Conservation (phyloP, 2,113 vertebrate genomes). For the Archocentrus centrarchus region DNA sequence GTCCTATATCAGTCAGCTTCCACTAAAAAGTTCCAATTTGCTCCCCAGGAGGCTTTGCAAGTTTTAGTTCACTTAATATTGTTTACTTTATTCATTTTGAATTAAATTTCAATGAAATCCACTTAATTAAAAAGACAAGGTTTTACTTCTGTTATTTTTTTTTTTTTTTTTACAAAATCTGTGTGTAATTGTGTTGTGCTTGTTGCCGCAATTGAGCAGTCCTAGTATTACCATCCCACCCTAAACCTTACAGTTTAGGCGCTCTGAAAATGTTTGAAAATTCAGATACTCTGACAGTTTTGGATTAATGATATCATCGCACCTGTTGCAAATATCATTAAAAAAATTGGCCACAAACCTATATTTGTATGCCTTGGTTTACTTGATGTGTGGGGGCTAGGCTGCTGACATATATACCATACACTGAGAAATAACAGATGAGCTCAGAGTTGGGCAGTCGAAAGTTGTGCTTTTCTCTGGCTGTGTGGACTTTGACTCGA, state of each 20-base stretch:
- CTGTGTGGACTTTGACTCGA: too few relatives aligned
- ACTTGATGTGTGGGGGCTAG: not conserved
- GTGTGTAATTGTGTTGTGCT: not conserved
- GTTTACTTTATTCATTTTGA: not conserved
- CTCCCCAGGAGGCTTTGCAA: not conserved
- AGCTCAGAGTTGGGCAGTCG: not conserved
- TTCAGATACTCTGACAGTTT: not conserved
- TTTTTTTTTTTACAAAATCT: not conserved
- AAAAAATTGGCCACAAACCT: not conserved
- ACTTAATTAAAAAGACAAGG: not conserved
- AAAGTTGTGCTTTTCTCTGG: not conserved
- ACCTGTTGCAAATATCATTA: not conserved
- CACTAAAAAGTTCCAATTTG: not conserved
- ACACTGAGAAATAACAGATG: not conserved
- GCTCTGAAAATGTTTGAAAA: not conserved
- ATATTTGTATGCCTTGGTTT: not conserved
- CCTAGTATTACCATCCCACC: not conserved
- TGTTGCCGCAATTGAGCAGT: not conserved
- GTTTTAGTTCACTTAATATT: not conserved
- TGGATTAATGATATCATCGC: not conserved
- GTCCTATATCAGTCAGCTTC: too few relatives aligned
- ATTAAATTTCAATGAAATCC: not conserved
- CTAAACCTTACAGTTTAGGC: not conserved
- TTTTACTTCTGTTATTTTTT: not conserved
- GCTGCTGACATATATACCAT: not conserved